These are phyloP conservation scores for Desmophyllum pertusum DNA, from an alignment of 92 coral and sea anemone genomes.

Conservation along the genomic window DNA sequence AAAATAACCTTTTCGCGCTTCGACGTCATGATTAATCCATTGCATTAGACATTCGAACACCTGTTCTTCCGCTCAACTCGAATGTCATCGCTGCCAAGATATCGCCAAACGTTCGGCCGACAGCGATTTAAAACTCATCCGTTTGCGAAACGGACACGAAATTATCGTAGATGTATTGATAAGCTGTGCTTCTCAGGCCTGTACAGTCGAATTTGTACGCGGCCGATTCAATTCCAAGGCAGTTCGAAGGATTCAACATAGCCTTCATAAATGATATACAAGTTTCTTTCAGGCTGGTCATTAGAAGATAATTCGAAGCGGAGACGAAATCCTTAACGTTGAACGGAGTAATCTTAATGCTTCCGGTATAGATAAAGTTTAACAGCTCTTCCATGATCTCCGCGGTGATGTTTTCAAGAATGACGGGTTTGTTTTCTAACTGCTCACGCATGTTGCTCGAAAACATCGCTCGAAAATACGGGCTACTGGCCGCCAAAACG, in stretches of 20 bases:
- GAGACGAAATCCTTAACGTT: constrained; percentile 95
- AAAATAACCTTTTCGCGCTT: constrained; percentile 63
- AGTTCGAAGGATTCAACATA: constrained; percentile 96
- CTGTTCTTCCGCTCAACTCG: constrained; percentile 95
- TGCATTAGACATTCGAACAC: constrained; percentile 88
- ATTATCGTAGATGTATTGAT: constrained; percentile 82
- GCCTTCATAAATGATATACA: constrained; percentile 90
- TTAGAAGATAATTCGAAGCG: constrained; percentile 91
- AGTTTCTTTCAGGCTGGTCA: constrained; percentile 93
- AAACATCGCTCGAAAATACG: constrained; percentile 98
- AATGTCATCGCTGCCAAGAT: constrained; percentile 83
- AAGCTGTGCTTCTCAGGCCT: constrained; percentile 79
- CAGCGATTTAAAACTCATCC: constrained; percentile 86
- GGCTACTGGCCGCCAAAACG: constrained; percentile 94
- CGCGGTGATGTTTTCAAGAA: constrained; percentile 85
- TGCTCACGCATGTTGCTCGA: constrained; percentile 92
- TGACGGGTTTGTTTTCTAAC: constrained; percentile 91
- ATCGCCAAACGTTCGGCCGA: constrained; percentile 78
- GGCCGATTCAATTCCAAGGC: constrained; percentile 94
- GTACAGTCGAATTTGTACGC: constrained; percentile 92
- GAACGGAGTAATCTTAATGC: constrained; percentile 91
- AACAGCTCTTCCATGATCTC: constrained; percentile 93
- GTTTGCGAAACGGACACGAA: constrained; percentile 94
- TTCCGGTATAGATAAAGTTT: constrained; percentile 94
- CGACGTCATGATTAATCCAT: constrained; percentile 86